Percentiles rank a stretch among this genome's conserved stretches.
Evolutionary conservation across 1,140 invertebrate genomes (phyloP).

Genomic region (Latrodectus geometricus): DNA sequence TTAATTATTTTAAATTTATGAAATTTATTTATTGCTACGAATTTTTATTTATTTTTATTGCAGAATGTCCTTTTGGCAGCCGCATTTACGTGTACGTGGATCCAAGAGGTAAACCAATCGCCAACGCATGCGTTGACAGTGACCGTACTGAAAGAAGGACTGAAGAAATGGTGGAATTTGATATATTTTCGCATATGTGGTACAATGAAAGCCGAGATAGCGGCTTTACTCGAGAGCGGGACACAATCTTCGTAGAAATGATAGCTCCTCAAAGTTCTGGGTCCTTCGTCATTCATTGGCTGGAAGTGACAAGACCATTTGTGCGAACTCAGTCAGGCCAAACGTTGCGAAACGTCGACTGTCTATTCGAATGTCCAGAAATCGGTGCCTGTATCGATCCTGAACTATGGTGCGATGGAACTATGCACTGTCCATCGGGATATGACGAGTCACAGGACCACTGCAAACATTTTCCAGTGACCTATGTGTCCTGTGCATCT

Average conservation of each 20-base stretch:
- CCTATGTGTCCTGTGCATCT: slow-evolving; percentile 54
- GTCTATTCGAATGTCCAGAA: slow-evolving; percentile 84
- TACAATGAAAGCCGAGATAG: slow-evolving; percentile 69
- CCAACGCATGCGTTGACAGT: slow-evolving; percentile 61
- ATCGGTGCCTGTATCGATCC: slow-evolving; percentile 88
- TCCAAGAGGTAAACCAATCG: slow-evolving; percentile 55
- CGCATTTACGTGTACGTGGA: slow-evolving; percentile 62
- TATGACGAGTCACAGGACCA: slow-evolving; percentile 83
- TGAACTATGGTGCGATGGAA: slow-evolving; percentile 88
- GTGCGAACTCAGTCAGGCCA: slow-evolving; percentile 68
- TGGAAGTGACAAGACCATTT: slow-evolving; percentile 78
- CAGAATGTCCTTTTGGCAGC: slow-evolving; percentile 56
- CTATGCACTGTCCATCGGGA: slow-evolving; percentile 85
- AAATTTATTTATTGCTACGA: no score
- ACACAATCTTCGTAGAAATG: slow-evolving; percentile 82
- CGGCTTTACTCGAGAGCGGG: slow-evolving; percentile 78
- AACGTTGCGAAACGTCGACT: slow-evolving; percentile 73
- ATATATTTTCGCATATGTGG: slow-evolving; percentile 62
- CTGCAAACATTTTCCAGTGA: slow-evolving; percentile 68
- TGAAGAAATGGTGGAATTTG: slow-evolving; percentile 52
- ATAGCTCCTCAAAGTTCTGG: slow-evolving; percentile 75
- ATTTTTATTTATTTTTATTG: background rate
- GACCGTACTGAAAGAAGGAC: background rate
- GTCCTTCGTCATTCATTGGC: slow-evolving; percentile 82
- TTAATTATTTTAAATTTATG: no score